Base-by-base conservation (phyloP, 1,140 invertebrate genomes). In the Drosophila fuyamai region DNA sequence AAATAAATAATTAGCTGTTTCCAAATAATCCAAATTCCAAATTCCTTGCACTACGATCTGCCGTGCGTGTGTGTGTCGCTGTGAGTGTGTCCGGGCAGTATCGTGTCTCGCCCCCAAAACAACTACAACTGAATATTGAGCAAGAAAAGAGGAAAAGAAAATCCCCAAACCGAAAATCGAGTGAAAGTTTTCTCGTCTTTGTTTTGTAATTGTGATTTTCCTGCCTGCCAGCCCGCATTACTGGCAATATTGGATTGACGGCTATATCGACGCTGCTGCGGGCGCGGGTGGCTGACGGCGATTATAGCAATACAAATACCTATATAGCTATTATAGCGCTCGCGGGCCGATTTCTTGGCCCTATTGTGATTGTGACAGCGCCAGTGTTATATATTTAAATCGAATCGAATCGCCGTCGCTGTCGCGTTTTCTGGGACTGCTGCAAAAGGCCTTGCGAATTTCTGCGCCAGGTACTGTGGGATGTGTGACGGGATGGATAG, bases 121-220 rank as follows among this genome's bases (percentile, higher is more conserved):
- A 50, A 63, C 46, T 35, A 61, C 56, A 18, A 68, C 38, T 32
- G 6, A 41, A 51, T 29, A 66, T 41, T 29, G 56, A 54, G 40
- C 41, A 73, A 57, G 51, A 63, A 14, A 35, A 50, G 14, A 10
- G n/a, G 13, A 14, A 13, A 23, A 53, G 46, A 74, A 70, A 75
- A 46, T 53, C 60, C 44, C 60, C 18, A 43, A 66, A 62, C 32
- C 55, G 81, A 77, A 53, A 66, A 72, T 66, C 77, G 60, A 86
- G 83, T 86, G 83, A 86, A 86, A 86, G 83, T 86, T 86, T 80
- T 82, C 79, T 73, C 67, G 66, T 61, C 79, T 86, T 86, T 86
- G 83, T 86, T 86, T 86, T 86, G 81, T 70, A 78, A 78, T 78
- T 78, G 75, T 62, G 80, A 85, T 80, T 85, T 81, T 73, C 76